phyloP scores from a whole-genome alignment of 2,113 vertebrate species.

The Lampris megalopsis region DNA sequence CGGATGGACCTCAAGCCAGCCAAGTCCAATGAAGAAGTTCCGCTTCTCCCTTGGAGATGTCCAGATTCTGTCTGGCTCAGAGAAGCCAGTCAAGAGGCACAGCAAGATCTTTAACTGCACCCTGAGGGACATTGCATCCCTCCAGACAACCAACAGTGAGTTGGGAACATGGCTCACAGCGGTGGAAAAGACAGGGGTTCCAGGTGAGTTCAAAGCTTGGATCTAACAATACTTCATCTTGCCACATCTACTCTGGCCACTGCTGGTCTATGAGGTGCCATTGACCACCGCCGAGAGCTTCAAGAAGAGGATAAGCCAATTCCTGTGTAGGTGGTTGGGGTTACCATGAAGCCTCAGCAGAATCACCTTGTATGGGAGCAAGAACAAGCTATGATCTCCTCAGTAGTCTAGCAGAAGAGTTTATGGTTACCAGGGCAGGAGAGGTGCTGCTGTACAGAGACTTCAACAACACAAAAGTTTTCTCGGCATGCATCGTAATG shows the following conservation, averaged over 20 bases:
- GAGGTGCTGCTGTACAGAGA: background rate
- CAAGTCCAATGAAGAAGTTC: too few species aligned
- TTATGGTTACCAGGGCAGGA: background rate
- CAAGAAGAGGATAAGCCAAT: background rate
- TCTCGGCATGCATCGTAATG: background rate
- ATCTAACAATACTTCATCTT: constrained; percentile 9
- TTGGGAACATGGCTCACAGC: background rate
- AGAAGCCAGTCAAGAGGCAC: too few species aligned
- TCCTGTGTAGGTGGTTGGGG: too few species aligned
- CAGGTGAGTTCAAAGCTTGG: constrained; percentile 2
- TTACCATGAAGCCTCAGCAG: too few species aligned
- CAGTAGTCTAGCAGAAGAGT: background rate
- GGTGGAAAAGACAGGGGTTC: too few species aligned
- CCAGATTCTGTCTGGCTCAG: too few species aligned
- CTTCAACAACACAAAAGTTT: background rate
- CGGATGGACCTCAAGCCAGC: too few species aligned
- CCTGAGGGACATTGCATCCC: background rate
- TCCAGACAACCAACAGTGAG: background rate
- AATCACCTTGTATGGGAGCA: too few species aligned
- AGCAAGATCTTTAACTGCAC: too few species aligned
- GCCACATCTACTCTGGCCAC: background rate
- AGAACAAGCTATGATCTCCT: too few species aligned
- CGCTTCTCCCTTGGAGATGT: too few species aligned
- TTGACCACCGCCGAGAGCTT: background rate
- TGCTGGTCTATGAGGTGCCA: background rate